A percentile compares a stretch with the other conserved stretches of the same genome.
Conservation (phyloP, 1,140 invertebrate species). For the Venustaconcha ellipsiformis region DNA sequence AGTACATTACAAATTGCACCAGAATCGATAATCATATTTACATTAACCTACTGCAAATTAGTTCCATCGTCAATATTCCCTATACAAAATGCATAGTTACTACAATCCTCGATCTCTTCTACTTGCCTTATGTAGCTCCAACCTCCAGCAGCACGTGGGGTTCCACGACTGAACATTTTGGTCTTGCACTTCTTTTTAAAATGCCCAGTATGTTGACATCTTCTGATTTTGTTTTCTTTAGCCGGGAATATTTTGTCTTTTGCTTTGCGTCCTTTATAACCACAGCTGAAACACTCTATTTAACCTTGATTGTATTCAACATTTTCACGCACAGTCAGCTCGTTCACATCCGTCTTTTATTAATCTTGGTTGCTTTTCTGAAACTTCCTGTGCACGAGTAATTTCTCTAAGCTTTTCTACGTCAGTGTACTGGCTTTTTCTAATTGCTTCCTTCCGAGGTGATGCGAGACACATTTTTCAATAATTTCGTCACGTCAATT, state of each 20-base stretch:
- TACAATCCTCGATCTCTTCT: too few species aligned
- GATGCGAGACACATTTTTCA: constrained; percentile 14
- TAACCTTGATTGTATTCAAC: not conserved
- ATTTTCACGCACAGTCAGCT: not conserved
- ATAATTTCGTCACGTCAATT: constrained; percentile 25
- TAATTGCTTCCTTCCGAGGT: constrained; percentile 17
- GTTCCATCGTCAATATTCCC: not conserved
- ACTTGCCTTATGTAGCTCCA: too few species aligned
- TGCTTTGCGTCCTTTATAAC: not conserved
- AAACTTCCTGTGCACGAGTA: not conserved
- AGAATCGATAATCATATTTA: constrained; percentile 18
- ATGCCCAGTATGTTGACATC: not conserved
- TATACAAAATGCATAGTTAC: too few species aligned
- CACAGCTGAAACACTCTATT: not conserved
- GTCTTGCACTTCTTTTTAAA: too few species aligned
- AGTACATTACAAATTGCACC: constrained; percentile 23
- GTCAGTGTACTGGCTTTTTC: constrained; percentile 11
- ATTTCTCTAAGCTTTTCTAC: constrained; percentile 9
- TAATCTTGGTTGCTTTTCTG: not conserved
- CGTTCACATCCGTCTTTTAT: not conserved
- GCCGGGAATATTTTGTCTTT: constrained; percentile 3
- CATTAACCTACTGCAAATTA: not conserved
- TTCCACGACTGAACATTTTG: too few species aligned
- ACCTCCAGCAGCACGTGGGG: too few species aligned
- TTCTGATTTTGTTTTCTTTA: not conserved